Base-by-base conservation (phyloP, 2,797 vertebrate species). In the Cuniculus paca region DNA sequence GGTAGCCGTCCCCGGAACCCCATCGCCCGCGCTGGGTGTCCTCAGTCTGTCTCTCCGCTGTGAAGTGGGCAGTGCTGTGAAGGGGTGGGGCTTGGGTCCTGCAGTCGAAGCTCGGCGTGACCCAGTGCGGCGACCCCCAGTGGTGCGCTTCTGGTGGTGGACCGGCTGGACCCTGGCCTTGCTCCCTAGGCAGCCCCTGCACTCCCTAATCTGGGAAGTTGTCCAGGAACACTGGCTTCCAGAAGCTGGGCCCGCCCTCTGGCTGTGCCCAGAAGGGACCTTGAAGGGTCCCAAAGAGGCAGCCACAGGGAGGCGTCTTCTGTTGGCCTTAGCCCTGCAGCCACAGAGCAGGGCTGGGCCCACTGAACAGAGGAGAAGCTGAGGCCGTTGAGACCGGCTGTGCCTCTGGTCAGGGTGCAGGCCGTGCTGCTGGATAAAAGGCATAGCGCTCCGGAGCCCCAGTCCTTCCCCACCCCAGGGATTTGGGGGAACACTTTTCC, bases 211-310 rank as follows among this genome's bases (percentile, higher is more conserved):
- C 50, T 16, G 45, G 56, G 83, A 96, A 92, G 50, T 48, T 93
- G 63, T 80, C 79, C 48, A 54, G 81, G 88, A 93, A 94, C 81
- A 1, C 48, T 22, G 70, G 58, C 83, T 96, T 96, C 90, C 68
- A n/a, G 88, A 2, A 17, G 34, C 83, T 16, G 2, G 48, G 60
- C 61, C 50, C 45, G 26, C 56, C 50, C 63, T 11, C 42, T 34
- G 26, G 1, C 34, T 14, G 36, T 42, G 45, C 63, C 34, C 45
- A 16, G 80, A 84, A 77, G 28, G 91, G 39, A 60, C 75, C 17
- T 70, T 77, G 70, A 82, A 89, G 54, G 72, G 45, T 17, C 10
- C 52, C 19, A 22, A 79, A 58, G 12, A 36, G 31, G 26, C 13
- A 78, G 48, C 48, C n/a, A n/a, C n/a, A n/a, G n/a, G 17, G 28